These are phyloP conservation scores for Sphyrna mokarran DNA, from an alignment of 2,113 vertebrate species.

Conservation along the genomic window DNA sequence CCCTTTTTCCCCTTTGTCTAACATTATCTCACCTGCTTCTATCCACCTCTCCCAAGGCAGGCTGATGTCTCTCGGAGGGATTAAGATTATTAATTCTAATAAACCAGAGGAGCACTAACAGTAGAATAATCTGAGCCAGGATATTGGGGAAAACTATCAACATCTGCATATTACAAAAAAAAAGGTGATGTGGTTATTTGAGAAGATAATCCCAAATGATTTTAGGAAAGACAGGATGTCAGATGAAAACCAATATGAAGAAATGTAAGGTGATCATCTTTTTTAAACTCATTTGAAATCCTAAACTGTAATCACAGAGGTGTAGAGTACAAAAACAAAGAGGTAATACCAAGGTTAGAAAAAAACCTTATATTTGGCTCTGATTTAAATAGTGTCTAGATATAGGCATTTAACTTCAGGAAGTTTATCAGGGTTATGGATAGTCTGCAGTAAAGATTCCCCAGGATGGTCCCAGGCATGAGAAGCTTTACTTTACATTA, in stretches of 20 bases:
- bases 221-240: background rate
- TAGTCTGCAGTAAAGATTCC: background rate
- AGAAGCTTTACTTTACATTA: background rate
- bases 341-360: background rate
- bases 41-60: background rate
- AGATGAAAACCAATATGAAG: background rate
- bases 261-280: background rate
- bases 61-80: background rate
- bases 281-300: background rate
- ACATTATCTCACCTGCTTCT: background rate
- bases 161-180: background rate
- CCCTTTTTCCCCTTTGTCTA: background rate
- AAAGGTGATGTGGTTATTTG: background rate
- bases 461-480: background rate
- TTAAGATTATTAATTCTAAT: background rate
- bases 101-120: background rate
- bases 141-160: background rate
- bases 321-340: background rate
- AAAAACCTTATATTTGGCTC: background rate
- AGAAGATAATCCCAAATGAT: background rate
- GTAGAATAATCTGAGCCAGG: background rate
- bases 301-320: background rate
- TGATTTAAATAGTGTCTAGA: background rate
- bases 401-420: background rate
- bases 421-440: background rate